Evolutionary conservation across 2,113 vertebrate genomes (phyloP).

Genomic region (Corvus hawaiiensis): DNA sequence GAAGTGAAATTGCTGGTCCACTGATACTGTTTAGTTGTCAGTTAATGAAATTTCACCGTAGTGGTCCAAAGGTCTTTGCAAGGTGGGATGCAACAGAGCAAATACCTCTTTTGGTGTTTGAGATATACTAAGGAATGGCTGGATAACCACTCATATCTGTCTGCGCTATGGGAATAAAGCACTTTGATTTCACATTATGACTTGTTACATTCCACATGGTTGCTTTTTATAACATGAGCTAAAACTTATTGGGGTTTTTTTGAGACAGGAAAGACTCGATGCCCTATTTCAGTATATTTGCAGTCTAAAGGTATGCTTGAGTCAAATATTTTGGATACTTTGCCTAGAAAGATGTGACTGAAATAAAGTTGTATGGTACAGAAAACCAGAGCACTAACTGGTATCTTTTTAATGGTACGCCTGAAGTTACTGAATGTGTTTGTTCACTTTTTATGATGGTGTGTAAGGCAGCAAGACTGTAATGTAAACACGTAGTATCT

Average conservation of each 20-base stretch:
- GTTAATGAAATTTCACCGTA: not conserved
- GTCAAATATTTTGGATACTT: constrained; percentile 32
- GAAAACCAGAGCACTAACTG: constrained; percentile 2
- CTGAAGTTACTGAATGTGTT: constrained; percentile 49
- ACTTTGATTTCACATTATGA: constrained; percentile 49
- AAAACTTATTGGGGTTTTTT: not conserved
- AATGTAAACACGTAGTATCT: constrained; percentile 31
- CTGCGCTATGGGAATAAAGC: constrained; percentile 11
- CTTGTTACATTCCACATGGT: constrained; percentile 47
- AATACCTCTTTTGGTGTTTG: not conserved
- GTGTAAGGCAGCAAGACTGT: constrained; percentile 42
- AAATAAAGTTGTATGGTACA: constrained; percentile 52
- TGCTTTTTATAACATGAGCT: constrained; percentile 45
- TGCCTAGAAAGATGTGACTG: constrained; percentile 36
- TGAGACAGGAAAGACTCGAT: not conserved
- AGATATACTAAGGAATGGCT: not conserved
- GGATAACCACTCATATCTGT: not conserved
- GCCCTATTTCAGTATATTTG: not conserved
- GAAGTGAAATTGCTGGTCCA: not conserved
- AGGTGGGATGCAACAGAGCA: not conserved
- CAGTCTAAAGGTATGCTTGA: not conserved
- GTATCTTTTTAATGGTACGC: constrained; percentile 17
- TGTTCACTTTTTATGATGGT: constrained; percentile 4
- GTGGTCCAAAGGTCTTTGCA: not conserved
- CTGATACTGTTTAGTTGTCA: not conserved